phyloP scores from a whole-genome alignment of 2,888 invertebrate genomes.

The Drosophila macrospina region DNA sequence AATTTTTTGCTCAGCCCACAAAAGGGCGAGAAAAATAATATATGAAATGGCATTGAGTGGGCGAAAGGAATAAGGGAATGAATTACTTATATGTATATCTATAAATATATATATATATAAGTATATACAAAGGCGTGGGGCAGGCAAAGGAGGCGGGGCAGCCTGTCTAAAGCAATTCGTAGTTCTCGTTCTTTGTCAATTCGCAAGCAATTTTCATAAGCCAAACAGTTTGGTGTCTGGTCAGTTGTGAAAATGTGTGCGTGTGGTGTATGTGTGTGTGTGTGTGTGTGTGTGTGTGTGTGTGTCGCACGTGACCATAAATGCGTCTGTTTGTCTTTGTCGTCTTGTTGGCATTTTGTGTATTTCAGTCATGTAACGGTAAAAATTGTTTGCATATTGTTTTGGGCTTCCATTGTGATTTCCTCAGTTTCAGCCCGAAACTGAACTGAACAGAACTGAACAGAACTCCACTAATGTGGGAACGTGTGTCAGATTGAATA shows the following conservation, averaged over 20 bases:
- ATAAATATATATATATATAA: conserved; percentile 35
- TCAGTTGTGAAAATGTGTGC: conserved; percentile 28
- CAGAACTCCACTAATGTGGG: conserved; percentile 38
- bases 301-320: conserved; percentile 77
- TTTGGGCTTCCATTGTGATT: conserved; percentile 68
- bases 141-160: not conserved
- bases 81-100: conserved; percentile 21
- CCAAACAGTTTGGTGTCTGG: conserved; percentile 53
- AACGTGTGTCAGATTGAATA: conserved; percentile 80
- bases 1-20: conserved; percentile 21
- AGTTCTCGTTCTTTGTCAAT: conserved; percentile 44
- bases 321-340: conserved; percentile 51
- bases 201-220: conserved; percentile 45
- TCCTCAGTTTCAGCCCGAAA: not conserved
- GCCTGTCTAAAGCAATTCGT: conserved; percentile 11
- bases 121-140: conserved; percentile 4
- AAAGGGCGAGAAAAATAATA: conserved; percentile 16
- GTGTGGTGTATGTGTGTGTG: not conserved
- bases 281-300: conserved; percentile 11
- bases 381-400: conserved; percentile 83
- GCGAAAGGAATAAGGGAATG: conserved; percentile 1
- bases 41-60: conserved; percentile 17
- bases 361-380: conserved; percentile 80
- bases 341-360: conserved; percentile 55
- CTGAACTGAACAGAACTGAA: not conserved